A percentile compares a stretch with the other conserved stretches of the same genome.
These are phyloP conservation scores for Clunio marinus DNA, from an alignment of 2,888 invertebrate genomes.

Conservation along the genomic window DNA sequence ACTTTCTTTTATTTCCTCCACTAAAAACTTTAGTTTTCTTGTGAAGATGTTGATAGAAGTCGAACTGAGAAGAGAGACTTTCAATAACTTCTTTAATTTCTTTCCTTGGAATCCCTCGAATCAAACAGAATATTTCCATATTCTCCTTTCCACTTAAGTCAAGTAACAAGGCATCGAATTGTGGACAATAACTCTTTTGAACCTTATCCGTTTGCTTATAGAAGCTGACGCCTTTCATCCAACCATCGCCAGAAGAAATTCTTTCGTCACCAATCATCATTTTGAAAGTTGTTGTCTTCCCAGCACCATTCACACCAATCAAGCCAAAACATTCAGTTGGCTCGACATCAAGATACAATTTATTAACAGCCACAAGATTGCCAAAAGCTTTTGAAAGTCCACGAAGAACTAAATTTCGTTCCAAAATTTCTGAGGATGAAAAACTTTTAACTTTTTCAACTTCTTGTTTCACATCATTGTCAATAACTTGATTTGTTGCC, in stretches of 20 bases:
- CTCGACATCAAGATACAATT: conserved; percentile 54
- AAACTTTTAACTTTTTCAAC: conserved; percentile 44
- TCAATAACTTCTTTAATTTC: conserved; percentile 46
- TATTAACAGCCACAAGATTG: conserved; percentile 66
- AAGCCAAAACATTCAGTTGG: conserved; percentile 60
- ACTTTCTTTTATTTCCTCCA: conserved; percentile 57
- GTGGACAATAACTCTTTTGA: conserved; percentile 55
- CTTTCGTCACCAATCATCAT: conserved; percentile 62
- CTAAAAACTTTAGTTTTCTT: conserved; percentile 51
- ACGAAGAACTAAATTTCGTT: conserved; percentile 54
- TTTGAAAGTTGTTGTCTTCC: conserved; percentile 64
- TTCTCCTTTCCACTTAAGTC: conserved; percentile 56
- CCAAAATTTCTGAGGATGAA: conserved; percentile 43
- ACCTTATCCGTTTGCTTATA: conserved; percentile 47
- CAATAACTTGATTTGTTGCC: conserved; percentile 39
- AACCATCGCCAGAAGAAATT: conserved; percentile 55
- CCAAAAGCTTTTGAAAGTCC: conserved; percentile 67
- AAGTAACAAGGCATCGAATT: conserved; percentile 56
- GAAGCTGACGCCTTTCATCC: conserved; percentile 47
- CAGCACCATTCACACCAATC: conserved; percentile 62
- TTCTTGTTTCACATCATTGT: conserved; percentile 48
- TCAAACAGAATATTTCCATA: conserved; percentile 53
- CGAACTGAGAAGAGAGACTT: conserved; percentile 50
- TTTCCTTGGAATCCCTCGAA: conserved; percentile 51
- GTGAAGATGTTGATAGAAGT: conserved; percentile 51